Base-by-base conservation (phyloP, 2,888 invertebrate species). In the Ormia ochracea region DNA sequence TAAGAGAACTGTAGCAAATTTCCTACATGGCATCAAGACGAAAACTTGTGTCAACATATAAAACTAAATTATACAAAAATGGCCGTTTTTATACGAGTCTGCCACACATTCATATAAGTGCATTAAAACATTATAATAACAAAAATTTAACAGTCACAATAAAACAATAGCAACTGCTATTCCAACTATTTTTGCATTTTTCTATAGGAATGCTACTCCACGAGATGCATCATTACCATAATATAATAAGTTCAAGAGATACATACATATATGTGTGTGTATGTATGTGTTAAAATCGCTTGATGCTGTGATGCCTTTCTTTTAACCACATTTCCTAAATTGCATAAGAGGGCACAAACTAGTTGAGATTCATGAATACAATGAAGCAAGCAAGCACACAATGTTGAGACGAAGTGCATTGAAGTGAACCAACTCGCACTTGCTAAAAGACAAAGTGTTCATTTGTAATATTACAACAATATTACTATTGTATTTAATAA, bases 211-310 rank as follows among this genome's bases (percentile, higher is more conserved):
- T 58, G 43, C 43, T 17, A n/a, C 56, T 69, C 36, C 10, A 23
- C 28, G 48, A 9, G 4, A 38, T 69, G 41, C 79, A 73, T 68
- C 41, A 76, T 48, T 65, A 75, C 75, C 61, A 83, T 79, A 69
- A 61, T 70, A 45, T 31, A 63, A 69, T 56, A 45, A 59, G 56
- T 50, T 50, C 41, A 50, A 41, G 41, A 31, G 50, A 66, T 74
- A 58, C 17, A 1, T n/a, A 23, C 17, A 21, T 23, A n/a, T 52
- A 36, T 28, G 48, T 19, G 10, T 65, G 56, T 73, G 48, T 19
- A 9, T 65, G 56, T 73, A 48, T 56, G 1, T 6, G 14, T 41
- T 2, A 31, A 21, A 41, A 58, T 69, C 26, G 19, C 12, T 0
- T 10, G 9, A 2, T 7, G 17, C 12, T 21, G 36, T 28, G 14